phyloP scores from a whole-genome alignment of 2,797 vertebrate species.

The Halcyon leucocephala region DNA sequence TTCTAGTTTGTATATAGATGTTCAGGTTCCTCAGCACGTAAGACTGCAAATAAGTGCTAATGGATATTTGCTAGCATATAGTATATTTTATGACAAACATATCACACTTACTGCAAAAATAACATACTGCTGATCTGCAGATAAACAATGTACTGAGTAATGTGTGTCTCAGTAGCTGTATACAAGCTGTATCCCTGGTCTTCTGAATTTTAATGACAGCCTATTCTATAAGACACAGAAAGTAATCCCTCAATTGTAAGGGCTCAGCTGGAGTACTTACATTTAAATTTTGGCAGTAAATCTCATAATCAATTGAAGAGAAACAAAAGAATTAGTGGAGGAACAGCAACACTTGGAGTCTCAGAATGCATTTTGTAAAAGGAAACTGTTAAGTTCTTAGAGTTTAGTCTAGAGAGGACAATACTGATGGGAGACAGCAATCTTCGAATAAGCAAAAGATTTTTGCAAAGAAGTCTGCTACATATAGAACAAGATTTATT shows the following conservation, averaged over 20 bases:
- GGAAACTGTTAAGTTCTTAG: not conserved
- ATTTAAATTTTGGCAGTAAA: not conserved
- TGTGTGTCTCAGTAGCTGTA: not conserved
- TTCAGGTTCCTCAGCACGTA: not conserved
- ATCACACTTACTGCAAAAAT: not conserved
- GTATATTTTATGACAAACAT: not conserved
- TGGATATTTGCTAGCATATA: not conserved
- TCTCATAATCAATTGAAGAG: not conserved
- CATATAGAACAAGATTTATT: constrained; percentile 8
- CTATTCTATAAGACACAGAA: not conserved
- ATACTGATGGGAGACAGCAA: not conserved
- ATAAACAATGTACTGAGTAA: not conserved
- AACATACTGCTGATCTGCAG: not conserved
- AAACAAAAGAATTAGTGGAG: not conserved
- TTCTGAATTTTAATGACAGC: not conserved
- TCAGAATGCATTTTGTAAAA: not conserved
- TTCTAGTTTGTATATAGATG: not conserved
- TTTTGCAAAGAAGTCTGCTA: not conserved
- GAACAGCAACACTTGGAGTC: not conserved
- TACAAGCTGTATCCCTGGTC: not conserved
- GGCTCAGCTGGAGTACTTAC: not conserved
- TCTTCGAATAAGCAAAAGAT: not conserved
- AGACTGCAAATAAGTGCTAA: not conserved
- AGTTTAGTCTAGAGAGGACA: not conserved
- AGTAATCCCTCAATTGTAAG: not conserved